These are phyloP conservation scores for Lasioglossum pauxillum DNA, from an alignment of 2,888 invertebrate genomes.

Conservation along the genomic window DNA sequence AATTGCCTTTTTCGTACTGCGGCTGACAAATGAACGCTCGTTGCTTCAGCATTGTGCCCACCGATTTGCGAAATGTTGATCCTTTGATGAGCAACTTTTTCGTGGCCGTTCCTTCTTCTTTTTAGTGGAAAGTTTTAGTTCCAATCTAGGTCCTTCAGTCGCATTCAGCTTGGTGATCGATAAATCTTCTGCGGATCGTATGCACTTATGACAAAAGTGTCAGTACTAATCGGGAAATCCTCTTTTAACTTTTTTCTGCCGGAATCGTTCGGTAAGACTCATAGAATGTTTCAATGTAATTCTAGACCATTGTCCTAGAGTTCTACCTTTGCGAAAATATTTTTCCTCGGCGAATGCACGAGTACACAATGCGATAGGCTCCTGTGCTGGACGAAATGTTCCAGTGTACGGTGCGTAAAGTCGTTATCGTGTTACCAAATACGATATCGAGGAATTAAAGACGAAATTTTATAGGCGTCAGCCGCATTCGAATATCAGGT, in stretches of 20 bases:
- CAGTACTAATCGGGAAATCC: too few relatives aligned
- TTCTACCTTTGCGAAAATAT: background rate
- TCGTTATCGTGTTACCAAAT: constrained; percentile 34
- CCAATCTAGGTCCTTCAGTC: background rate
- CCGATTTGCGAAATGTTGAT: background rate
- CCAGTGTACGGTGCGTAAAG: background rate
- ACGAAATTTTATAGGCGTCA: constrained; percentile 24
- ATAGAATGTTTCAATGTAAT: background rate
- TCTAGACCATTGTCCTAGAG: background rate
- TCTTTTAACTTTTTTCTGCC: too few relatives aligned
- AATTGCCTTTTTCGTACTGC: constrained; percentile 4
- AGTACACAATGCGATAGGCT: background rate
- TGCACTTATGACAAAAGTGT: too few relatives aligned
- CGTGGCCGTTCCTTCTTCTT: background rate
- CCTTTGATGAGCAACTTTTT: background rate
- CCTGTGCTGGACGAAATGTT: background rate
- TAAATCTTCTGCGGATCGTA: background rate
- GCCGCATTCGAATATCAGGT: constrained; percentile 29
- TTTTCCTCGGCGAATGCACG: background rate
- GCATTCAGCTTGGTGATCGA: background rate
- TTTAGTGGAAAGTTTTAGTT: background rate
- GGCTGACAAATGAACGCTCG: constrained; percentile 6
- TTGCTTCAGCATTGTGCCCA: background rate
- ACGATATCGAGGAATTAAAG: constrained; percentile 25
- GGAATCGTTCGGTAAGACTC: background rate